A percentile compares a stretch with the other conserved stretches of the same genome.
Conservation (phyloP, 2,797 vertebrate genomes). For the Hirundo rustica region DNA sequence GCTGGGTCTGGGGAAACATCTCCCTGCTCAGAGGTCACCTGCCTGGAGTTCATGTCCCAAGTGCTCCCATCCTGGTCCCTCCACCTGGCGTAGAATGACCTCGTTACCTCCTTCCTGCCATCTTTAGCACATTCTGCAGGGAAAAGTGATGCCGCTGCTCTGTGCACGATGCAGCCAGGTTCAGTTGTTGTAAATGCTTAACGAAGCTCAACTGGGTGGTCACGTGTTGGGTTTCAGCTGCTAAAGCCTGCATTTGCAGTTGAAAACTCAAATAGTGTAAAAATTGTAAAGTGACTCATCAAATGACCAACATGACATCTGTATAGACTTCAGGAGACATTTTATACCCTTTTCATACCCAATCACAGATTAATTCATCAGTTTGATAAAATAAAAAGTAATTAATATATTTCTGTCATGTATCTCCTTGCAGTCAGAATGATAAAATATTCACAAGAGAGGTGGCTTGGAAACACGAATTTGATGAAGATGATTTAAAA, state of each 20-base stretch:
- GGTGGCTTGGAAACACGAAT: conserved; percentile 64
- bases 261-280: conserved; percentile 22
- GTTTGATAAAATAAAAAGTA: conserved; percentile 65
- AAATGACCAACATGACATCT: conserved; percentile 27
- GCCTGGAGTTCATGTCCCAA: neutral
- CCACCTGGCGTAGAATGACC: neutral
- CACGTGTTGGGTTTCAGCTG: neutral
- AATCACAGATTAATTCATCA: conserved; percentile 57
- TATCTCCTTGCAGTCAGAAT: conserved; percentile 53
- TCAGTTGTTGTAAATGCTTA: neutral
- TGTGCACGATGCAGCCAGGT: neutral
- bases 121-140: neutral
- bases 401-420: conserved; percentile 64
- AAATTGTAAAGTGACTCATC: conserved; percentile 18
- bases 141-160: neutral
- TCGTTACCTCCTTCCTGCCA: neutral
- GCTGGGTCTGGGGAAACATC: neutral
- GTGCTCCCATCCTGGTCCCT: neutral
- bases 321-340: conserved; percentile 19
- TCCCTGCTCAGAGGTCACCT: neutral
- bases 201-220: neutral
- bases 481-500: conserved; percentile 71
- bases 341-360: conserved; percentile 45
- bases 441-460: conserved; percentile 67
- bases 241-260: neutral